Base-by-base conservation (phyloP, 2,888 invertebrate genomes). In the Bhutanitis thaidina region DNA sequence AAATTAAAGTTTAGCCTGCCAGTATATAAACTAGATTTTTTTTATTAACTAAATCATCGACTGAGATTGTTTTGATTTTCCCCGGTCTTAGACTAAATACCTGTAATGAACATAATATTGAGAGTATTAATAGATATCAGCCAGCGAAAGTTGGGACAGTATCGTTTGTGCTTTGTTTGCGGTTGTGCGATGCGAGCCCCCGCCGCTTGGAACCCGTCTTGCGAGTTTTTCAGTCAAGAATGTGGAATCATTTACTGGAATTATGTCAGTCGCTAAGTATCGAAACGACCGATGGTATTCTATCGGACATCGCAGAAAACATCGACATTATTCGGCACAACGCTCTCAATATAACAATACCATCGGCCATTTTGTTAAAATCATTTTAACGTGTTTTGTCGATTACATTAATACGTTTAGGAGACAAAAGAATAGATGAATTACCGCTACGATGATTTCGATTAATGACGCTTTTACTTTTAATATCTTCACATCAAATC, bases 221-320 rank as follows among this genome's bases (percentile, higher is more conserved):
- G 54, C 57, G 41, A 52, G 62, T 62, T 61, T 61, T 61, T 61
- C 60, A 60, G 52, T n/a, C 43, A 53, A 57, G 58, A 61, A 61
- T 60, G 59, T 55, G 56, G 59, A 58, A 55, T 63, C 60, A 52
- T 57, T 52, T 51, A 43, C 40, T 39, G 44, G 48, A 52, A 60
- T 56, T 56, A 53, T 55, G 54, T 46, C 51, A 53, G 34, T 32
- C 54, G 52, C 50, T 51, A 44, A 49, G 48, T 43, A 39, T 39
- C 34, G 34, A 20, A 46, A 36, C 36, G 36, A 5, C 38, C 36
- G 15, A 39, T 16, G 32, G 14, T n/a, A 5, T 16, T 8, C 35
- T 41, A 35, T 15, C 16, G 41, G 15, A 14, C 34, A 27, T 15
- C 35, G 32, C 38, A 46, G 43, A 49, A 37, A 20, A 20, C 20